These are phyloP conservation scores for Heliconius hermathena DNA, from an alignment of 1,140 invertebrate species.

Conservation along the genomic window DNA sequence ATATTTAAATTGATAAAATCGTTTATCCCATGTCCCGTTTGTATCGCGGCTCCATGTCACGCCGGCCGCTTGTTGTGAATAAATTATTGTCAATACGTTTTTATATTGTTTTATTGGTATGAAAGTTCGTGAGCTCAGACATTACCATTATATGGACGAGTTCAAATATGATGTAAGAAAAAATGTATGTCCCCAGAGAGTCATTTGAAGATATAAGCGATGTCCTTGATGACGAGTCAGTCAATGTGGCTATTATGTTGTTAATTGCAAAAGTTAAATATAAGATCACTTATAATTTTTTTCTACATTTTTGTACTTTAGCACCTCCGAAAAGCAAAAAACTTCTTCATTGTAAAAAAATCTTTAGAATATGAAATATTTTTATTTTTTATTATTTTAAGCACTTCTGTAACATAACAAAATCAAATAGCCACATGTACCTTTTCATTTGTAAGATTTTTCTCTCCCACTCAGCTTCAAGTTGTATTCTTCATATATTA, in stretches of 20 bases:
- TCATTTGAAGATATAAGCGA: conserved; percentile 47
- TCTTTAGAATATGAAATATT: no score
- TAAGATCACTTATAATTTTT: no score
- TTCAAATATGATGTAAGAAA: conserved; percentile 58
- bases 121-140: conserved; percentile 66
- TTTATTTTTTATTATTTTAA: no score
- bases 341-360: no score
- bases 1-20: conserved; percentile 46
- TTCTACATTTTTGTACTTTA: no score
- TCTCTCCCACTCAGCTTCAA: no score
- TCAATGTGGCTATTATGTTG: neutral
- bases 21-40: conserved; percentile 37
- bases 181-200: conserved; percentile 54
- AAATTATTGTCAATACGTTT: conserved; percentile 75
- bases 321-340: no score
- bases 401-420: no score
- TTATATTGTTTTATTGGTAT: conserved; percentile 78
- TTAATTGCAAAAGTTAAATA: no score
- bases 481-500: no score
- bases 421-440: no score
- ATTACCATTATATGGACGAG: conserved; percentile 58
- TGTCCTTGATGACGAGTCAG: conserved; percentile 8
- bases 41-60: conserved; percentile 40
- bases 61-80: conserved; percentile 58
- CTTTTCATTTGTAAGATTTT: no score